Base-by-base conservation (phyloP, 2,888 invertebrate species). In the Dermolepida albohirtum region DNA sequence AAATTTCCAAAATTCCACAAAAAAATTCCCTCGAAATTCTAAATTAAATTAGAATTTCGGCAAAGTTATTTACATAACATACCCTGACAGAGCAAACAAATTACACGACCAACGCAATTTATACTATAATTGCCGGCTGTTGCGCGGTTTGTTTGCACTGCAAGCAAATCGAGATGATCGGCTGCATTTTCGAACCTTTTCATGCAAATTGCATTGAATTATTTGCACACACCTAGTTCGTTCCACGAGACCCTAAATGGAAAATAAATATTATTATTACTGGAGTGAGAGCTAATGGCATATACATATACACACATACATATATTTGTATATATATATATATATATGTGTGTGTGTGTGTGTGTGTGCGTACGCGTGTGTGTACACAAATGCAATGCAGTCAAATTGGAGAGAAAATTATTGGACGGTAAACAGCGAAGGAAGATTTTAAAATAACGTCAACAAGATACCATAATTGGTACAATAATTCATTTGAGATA, bases 401-500 rank as follows among this genome's bases (percentile, higher is more conserved):
- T 34, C 34, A 34, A 34, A 34, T 34, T 34, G 6, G 34, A 34
- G 10, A 8, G 34, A 34, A 34, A 34, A 10, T 34, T 34, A 34
- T 6, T 34, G 34, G 2, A 1, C 6, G 6, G 34, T 34, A 10
- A 27, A 50, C 4, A 4, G 17, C 1, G 50, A 50, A 5, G 11
- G 41, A 10, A 1, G 64, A 2, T 6, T 34, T 34, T 34, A 8
- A 64, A 51, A 64, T 41, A 41, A 64, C 27, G 41, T 51, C 64
- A 51, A 64, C 64, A 51, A 51, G 34, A 22, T n/a, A 34, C 8
- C 51, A 41, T 64, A 64, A 64, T 64, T 64, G 41, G 34, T 22
- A 64, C 22, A 41, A 51, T 64, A 64, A 51, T 51, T 64, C 41
- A 50, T 51, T 29, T 51, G 64, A 64, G 64, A 64, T 64, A 64